Percentiles rank a stretch among this genome's conserved stretches.
These are phyloP conservation scores for Haemorhous mexicanus DNA, from an alignment of 2,113 vertebrate species.

Conservation along the genomic window DNA sequence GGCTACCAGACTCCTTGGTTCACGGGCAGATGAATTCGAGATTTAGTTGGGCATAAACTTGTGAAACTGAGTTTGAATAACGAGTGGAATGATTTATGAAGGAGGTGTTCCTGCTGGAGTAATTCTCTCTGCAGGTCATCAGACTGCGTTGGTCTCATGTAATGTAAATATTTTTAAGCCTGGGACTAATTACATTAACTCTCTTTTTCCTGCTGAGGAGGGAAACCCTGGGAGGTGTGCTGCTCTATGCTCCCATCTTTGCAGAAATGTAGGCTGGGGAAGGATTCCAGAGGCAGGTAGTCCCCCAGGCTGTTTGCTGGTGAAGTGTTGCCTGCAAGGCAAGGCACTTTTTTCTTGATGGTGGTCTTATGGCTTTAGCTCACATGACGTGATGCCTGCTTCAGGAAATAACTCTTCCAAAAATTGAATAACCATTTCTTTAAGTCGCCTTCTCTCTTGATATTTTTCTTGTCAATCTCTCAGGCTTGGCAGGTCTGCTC, in stretches of 20 bases:
- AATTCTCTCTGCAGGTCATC: constrained; percentile 13
- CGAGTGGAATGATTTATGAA: not conserved
- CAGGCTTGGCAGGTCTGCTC: not conserved
- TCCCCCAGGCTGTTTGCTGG: not conserved
- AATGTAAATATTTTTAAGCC: constrained; percentile 47
- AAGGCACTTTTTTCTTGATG: not conserved
- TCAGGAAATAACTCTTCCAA: not conserved
- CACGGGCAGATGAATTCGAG: not conserved
- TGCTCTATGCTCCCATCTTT: not conserved
- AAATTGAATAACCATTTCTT: not conserved
- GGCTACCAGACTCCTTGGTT: not conserved
- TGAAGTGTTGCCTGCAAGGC: not conserved
- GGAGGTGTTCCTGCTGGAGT: not conserved
- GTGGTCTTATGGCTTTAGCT: not conserved
- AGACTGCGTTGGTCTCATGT: not conserved
- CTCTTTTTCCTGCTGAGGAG: not conserved
- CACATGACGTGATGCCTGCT: not conserved
- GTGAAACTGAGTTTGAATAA: not conserved
- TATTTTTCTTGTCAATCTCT: not conserved
- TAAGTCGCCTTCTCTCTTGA: not conserved
- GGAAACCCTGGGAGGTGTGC: not conserved
- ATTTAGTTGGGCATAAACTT: not conserved
- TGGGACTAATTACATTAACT: not conserved
- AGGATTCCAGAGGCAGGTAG: not conserved
- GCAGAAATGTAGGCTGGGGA: not conserved